Evolutionary conservation across 2,113 vertebrate species (phyloP), one percentile per base, ranked within the genome.

Genomic region (Thamnophis sirtalis): DNA sequence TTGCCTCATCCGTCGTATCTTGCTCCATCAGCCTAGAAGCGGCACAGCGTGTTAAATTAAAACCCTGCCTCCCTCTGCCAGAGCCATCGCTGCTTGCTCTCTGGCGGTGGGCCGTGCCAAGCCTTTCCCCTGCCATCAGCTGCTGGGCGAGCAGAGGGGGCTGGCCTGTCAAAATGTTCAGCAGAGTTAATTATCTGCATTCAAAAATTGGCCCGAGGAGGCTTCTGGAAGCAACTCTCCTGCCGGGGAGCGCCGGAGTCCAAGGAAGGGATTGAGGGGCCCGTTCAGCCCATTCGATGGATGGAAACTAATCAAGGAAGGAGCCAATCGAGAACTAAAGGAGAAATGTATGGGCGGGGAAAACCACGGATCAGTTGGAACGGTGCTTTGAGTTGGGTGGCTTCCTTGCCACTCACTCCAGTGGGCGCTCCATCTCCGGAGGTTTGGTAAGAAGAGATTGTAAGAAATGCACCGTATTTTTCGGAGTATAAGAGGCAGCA

Each of bases 121-220:
- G 88, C 93, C 33, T 89, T 95, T 94, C 89, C 89, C 95, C 92
- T 92, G 73, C 95, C 91, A 95, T 93, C 96, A 93, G 94, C 95
- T 94, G 95, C 5, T 33, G 90, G 95, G 93, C 95, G 93, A 93
- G 89, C 0, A 24, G 92, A 92, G 73, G 24, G 95, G 93, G 96
- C 93, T 86, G 1, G 93, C 91, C 95, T 93, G 96, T 95, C 96
- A 96, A 93, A 89, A 94, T 93, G 92, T 96, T 95, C 96, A 28
- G 93, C 56, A 88, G 94, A 96, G 96, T 96, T 96, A 96, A 97
- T 96, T 95, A 97, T 95, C 96, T 95, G 93, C 54, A 90, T 95
- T 96, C 93, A 92, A 26, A 80, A 96, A 91, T 15, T 1, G 94
- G 91, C 92, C 73, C 93, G 93, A 84, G 92, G 95, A 95, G 95